Evolutionary conservation across 2,797 vertebrate species (phyloP), one percentile per base, ranked within the genome.

Genomic region (Jordanella pulchra): DNA sequence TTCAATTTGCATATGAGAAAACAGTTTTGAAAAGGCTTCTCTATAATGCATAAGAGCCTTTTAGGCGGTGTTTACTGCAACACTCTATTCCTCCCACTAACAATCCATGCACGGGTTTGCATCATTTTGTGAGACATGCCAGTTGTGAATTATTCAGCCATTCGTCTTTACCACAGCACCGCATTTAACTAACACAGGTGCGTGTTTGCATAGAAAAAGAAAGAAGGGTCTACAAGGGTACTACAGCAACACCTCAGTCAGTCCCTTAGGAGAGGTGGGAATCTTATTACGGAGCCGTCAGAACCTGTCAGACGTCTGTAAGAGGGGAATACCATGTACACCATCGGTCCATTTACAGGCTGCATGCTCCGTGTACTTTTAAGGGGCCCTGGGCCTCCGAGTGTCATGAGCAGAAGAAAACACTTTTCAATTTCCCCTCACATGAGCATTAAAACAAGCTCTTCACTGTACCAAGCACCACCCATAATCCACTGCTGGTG

Each of bases 401-500:
- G 84, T 83, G 83, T 91, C 88, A 85, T 61, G 69, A 89, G 89
- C 77, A 89, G 78, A 86, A 81, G 84, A 89, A 86, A 86, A 92
- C 85, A 90, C 86, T 83, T 87, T 92, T 92, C 81, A 96, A 96
- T 96, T 95, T 96, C 95, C 95, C 93, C 82, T 94, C 93, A 92
- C 90, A 88, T 89, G 85, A 89, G 90, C 91, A 88, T 79, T 93
- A 96, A n/a, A 95, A 96, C 94, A 95, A 93, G 95, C 92, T 90
- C 89, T 93, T 93, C 89, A 93, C 95, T 94, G 94, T 95, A 94
- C 82, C 82, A 54, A 63, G 84, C 67, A 82, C 92, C 93, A 97
- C 98, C 95, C 96, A 98, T 97, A 96, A 98, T 97, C 97, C 94
- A 98, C 86, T 88, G 92, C 88, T 90, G 91, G 94, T 96, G 95